A percentile compares a stretch with the other conserved stretches of the same genome.
These are phyloP conservation scores for Eupithecia centaureata DNA, from an alignment of 2,888 invertebrate species.

Conservation along the genomic window DNA sequence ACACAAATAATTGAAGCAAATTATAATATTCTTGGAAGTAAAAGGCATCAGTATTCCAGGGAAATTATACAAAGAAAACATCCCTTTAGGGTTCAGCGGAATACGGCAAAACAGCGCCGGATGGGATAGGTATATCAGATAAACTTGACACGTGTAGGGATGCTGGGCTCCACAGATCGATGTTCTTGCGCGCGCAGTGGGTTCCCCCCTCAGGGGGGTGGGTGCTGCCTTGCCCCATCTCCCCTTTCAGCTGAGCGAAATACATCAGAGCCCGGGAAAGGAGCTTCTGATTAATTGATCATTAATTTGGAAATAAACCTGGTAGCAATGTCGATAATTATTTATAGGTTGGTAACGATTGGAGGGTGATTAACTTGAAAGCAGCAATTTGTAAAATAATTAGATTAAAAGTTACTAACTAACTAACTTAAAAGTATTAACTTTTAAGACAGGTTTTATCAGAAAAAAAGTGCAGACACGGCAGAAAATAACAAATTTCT, in stretches of 20 bases:
- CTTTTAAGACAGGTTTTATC: too few relatives aligned
- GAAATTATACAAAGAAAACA: conserved; percentile 9
- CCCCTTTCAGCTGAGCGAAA: conserved; percentile 54
- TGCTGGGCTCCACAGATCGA: conserved; percentile 60
- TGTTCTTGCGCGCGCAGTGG: conserved; percentile 70
- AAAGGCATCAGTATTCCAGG: neutral
- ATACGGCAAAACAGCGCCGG: conserved; percentile 19
- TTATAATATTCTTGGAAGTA: neutral
- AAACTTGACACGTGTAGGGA: conserved; percentile 23
- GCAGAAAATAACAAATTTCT: neutral
- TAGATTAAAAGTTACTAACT: neutral
- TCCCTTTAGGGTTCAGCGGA: neutral
- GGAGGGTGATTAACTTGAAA: neutral
- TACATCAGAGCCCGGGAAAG: conserved; percentile 56
- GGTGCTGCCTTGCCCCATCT: conserved; percentile 39
- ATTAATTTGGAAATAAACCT: conserved; percentile 22
- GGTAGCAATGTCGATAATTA: conserved; percentile 2
- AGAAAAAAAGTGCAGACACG: neutral
- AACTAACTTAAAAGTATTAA: too few relatives aligned
- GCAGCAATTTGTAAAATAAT: neutral
- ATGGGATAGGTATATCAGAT: conserved; percentile 8
- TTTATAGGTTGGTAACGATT: neutral
- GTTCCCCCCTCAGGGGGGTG: conserved; percentile 30
- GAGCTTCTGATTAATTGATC: conserved; percentile 37
- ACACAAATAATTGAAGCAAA: neutral